Conservation (phyloP, 2,113 vertebrate genomes). For the Pedetes capensis region DNA sequence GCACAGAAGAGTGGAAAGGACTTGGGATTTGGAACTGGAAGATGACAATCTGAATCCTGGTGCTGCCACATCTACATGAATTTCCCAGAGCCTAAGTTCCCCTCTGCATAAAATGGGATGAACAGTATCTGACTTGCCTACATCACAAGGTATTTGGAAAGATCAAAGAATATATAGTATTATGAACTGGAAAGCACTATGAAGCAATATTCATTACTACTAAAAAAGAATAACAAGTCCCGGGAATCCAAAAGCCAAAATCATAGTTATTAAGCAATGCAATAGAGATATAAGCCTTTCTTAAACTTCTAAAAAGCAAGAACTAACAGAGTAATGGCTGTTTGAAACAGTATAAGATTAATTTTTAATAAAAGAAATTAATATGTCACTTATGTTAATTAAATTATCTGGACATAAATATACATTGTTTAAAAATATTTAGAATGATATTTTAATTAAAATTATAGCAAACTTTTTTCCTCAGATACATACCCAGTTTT, state of each 20-base stretch:
- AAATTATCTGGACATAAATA: not conserved
- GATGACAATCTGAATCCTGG: not conserved
- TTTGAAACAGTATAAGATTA: not conserved
- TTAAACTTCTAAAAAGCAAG: not conserved
- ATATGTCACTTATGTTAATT: not conserved
- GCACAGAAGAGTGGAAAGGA: not conserved
- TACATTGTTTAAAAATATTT: not conserved
- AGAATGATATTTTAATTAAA: not conserved
- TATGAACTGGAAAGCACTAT: not conserved
- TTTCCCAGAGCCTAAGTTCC: not conserved
- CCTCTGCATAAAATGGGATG: not conserved
- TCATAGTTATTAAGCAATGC: not conserved
- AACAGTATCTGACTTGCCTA: not conserved
- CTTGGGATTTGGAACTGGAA: not conserved
- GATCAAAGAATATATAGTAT: not conserved
- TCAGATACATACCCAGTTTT: conserved; percentile 94
- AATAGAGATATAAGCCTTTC: not conserved
- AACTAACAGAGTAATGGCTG: not conserved
- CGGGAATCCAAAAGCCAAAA: not conserved
- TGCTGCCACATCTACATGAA: not conserved
- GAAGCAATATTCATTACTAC: not conserved
- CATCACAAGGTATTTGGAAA: not conserved
- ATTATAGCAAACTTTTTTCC: not conserved
- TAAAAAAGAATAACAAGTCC: not conserved
- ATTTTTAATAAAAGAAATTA: not conserved